These are phyloP conservation scores for Machimus rusticus DNA, from an alignment of 2,888 invertebrate species.

Conservation along the genomic window DNA sequence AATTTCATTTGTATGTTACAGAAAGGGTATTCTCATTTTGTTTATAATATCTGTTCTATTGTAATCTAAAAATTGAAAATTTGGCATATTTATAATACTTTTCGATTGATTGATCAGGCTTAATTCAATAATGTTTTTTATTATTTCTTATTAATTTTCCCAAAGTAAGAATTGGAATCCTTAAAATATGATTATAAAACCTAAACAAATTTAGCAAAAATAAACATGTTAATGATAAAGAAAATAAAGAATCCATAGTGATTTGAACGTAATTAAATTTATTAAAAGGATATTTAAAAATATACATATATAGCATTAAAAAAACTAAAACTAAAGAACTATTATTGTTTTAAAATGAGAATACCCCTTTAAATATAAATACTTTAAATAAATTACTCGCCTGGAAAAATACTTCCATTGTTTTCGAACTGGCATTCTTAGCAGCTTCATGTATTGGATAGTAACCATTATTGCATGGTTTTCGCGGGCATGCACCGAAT, in stretches of 20 bases:
- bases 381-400: conserved; percentile 56
- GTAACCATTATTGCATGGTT: conserved; percentile 86
- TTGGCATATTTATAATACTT: neutral
- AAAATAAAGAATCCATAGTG: neutral
- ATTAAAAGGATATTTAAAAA: neutral
- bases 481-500: conserved; percentile 78
- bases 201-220: neutral
- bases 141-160: too few relatives aligned
- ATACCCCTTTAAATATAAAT: neutral
- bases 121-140: neutral
- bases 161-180: neutral
- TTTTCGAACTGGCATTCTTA: conserved; percentile 85
- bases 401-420: conserved; percentile 81
- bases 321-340: neutral
- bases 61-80: neutral
- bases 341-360: neutral
- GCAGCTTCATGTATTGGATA: conserved; percentile 92
- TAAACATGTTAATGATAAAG: neutral
- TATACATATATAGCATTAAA: neutral
- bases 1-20: neutral
- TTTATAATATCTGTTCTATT: neutral
- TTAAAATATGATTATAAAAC: neutral
- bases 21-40: neutral
- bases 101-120: neutral
- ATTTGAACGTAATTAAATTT: neutral